Evolutionary conservation across 2,113 vertebrate genomes (phyloP), one percentile per base, ranked within the genome.

Genomic region (Crocuta crocuta): DNA sequence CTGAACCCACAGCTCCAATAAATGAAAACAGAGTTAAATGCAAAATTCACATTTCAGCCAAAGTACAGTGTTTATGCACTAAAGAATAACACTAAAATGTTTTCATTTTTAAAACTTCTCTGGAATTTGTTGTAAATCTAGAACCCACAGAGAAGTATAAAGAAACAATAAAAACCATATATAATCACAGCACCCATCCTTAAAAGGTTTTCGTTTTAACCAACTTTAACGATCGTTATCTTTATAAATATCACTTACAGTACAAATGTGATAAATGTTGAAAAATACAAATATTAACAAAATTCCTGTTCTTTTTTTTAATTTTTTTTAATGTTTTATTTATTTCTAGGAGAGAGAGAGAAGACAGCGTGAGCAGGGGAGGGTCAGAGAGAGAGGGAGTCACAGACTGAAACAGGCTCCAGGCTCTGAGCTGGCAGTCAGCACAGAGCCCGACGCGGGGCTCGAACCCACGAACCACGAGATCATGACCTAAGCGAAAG

Each of bases 111-210:
- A 78, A 95, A 45, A 31, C 23, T 55, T 73, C 50, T 66, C 78
- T 92, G 45, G 66, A 15, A 24, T 21, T 86, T n/a, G 65, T 7
- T 68, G 17, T 33, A 83, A 63, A 55, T 92, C 61, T 66, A 87
- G 89, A 92, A 95, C 65, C 93, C 45, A 86, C 66, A 94, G 55
- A 95, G 68, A 95, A 89, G 39, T 90, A 61, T 81, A 90, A 43
- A 8, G 66, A 89, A 86, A 66, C 24, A 84, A 81, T 53, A 81
- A 85, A 89, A 89, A n/a, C 4, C n/a, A n/a, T 28, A 66, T 7
- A 61, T 33, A 81, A 78, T 21, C 66, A 84, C 13, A 65, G 48
- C 24, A 66, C 53, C 24, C 50, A 58, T 16, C 45, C 31, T 45
- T 82, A 61, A 87, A 89, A 85, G 39, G 19, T 71, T 71, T 66